phyloP scores from a whole-genome alignment of 2,888 invertebrate species.

The Cyclophora albipunctata region DNA sequence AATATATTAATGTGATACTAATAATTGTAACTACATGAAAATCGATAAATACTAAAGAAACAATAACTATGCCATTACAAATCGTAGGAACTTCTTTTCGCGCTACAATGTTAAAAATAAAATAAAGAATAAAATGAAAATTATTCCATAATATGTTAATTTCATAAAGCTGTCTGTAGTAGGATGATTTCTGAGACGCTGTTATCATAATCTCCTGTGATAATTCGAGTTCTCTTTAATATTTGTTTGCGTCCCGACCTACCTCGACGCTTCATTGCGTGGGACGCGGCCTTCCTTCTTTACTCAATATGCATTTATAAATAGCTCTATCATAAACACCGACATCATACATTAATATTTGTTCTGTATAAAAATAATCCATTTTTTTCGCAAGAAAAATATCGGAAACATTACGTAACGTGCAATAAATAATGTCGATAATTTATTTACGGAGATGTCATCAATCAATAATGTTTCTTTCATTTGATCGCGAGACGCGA shows the following conservation, averaged over 20 bases:
- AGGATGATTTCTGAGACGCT: too few relatives aligned
- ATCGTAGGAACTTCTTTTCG: too few relatives aligned
- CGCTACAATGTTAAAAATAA: too few relatives aligned
- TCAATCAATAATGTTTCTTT: slow-evolving; percentile 45
- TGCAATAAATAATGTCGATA: slow-evolving; percentile 29
- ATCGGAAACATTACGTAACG: slow-evolving; percentile 27
- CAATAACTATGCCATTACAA: too few relatives aligned
- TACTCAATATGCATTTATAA: slow-evolving; percentile 54
- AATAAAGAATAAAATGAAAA: too few relatives aligned
- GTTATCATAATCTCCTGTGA: too few relatives aligned
- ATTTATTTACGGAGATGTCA: slow-evolving; percentile 31
- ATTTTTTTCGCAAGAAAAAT: neutral
- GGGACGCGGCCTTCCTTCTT: slow-evolving; percentile 51
- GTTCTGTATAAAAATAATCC: slow-evolving; percentile 10
- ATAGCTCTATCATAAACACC: slow-evolving; percentile 49
- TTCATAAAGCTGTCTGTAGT: too few relatives aligned
- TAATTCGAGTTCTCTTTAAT: neutral
- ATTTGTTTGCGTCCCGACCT: slow-evolving; percentile 60
- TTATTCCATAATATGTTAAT: too few relatives aligned
- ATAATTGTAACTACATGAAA: too few relatives aligned
- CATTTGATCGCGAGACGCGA: slow-evolving; percentile 29
- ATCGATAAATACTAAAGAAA: too few relatives aligned
- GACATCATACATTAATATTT: slow-evolving; percentile 6
- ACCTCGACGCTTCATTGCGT: slow-evolving; percentile 53
- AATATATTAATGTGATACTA: too few relatives aligned